Evolutionary conservation across 2,888 invertebrate genomes (phyloP), one percentile per base, ranked within the genome.

Genomic region (Spilarctia lutea): DNA sequence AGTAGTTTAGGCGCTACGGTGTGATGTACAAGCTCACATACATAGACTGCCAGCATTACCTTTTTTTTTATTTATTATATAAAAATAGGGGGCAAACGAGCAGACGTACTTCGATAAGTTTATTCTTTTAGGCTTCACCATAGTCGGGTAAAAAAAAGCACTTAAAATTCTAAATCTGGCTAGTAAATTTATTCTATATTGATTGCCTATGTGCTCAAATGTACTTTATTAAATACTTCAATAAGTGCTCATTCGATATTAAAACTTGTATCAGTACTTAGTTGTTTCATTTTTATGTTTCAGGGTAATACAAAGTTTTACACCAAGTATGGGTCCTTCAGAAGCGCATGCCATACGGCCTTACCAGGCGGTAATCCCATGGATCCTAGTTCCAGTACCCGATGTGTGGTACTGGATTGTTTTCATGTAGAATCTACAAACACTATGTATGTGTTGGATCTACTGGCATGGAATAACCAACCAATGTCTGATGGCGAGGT

Each of bases 391-490:
- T 85, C 87, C 67, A 93, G 90, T 74, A 96, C 75, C 30, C 81
- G 94, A 70, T 96, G 96, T 81, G 97, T 97, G 68, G 96, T 99
- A 65, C 90, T 99, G 24, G 99, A 99, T 91, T 98, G 99, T 88
- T 96, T 99, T 79, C 98, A 97, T 93, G 94, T 96, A 75, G 96
- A 96, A 72, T 87, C 92, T 0, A 90, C 92, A 11, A 96, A 96
- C 73, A 97, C 96, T 7, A 97, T 97, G 91, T 98, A 97, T 92
- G 96, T 98, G 1, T 91, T 99, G 73, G 99, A 99, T 91, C 95
- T 98, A 4, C 92, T 99, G 81, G 97, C 97, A 48, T 99, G 98
- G 99, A 97, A 97, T 87, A 96, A 96, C 79, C 97, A 97, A 85
- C 96, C 97, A 10, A 96, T 98, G 87, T 94, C 97, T 71, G 97